Conservation (phyloP, 1,140 invertebrate species). For the Geopemphigus sp. region DNA sequence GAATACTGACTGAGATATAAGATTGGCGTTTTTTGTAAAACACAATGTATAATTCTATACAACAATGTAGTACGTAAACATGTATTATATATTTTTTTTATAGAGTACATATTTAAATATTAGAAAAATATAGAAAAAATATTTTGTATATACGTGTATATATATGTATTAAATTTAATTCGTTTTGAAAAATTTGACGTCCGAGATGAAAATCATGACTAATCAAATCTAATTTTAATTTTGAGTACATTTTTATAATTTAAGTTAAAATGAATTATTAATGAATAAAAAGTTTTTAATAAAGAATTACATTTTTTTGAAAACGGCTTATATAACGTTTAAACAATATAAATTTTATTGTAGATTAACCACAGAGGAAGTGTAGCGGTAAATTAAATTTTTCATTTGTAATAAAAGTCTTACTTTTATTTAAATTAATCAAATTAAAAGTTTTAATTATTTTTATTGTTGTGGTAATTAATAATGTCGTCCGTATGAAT, state of each 20-base stretch:
- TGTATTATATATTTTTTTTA: no score
- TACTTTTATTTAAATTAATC: background rate
- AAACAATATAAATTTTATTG: background rate
- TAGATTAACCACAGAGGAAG: background rate
- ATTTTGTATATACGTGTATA: background rate
- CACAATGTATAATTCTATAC: no score
- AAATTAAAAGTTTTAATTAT: conserved; percentile 6
- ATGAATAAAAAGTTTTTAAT: conserved; percentile 1
- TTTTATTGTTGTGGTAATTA: background rate
- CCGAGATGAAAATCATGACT: background rate
- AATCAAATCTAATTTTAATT: background rate
- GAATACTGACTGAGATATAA: no score
- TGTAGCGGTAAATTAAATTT: background rate
- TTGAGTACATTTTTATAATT: background rate
- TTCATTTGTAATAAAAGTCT: background rate
- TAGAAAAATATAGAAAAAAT: background rate
- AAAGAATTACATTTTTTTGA: background rate
- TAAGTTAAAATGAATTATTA: background rate
- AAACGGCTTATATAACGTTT: background rate
- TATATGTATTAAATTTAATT: background rate
- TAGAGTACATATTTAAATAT: no score
- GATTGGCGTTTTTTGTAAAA: no score
- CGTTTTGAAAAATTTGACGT: background rate
- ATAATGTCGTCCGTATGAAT: no score
- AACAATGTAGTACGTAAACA: no score